A percentile compares a stretch with the other conserved stretches of the same genome.
phyloP scores from a whole-genome alignment of 2,888 invertebrate genomes.

The Amiota mariae region DNA sequence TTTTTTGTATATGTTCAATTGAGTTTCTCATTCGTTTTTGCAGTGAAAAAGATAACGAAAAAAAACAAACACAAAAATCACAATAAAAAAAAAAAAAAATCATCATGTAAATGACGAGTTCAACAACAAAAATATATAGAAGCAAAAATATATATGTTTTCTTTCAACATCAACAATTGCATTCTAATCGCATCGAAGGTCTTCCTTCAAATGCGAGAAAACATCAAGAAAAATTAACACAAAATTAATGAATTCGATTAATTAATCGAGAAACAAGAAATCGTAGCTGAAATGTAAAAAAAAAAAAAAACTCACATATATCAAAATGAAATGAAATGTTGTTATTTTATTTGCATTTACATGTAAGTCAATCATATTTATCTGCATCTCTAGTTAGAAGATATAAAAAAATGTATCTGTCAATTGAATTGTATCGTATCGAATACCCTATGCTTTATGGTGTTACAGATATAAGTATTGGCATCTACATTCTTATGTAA shows the following conservation, averaged over 20 bases:
- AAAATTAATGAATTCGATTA: neutral
- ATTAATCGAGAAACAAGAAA: neutral
- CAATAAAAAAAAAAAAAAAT: neutral
- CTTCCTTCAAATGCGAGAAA: slow-evolving; percentile 36
- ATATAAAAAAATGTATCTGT: neutral
- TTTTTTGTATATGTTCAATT: neutral
- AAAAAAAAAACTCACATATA: too few relatives aligned
- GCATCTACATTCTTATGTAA: too few relatives aligned
- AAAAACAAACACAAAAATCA: neutral
- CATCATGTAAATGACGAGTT: slow-evolving; percentile 15
- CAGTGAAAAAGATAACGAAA: slow-evolving; percentile 15
- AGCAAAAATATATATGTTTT: neutral
- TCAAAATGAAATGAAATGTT: too few relatives aligned
- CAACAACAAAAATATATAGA: slow-evolving; percentile 18
- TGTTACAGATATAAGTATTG: too few relatives aligned
- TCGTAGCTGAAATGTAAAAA: neutral
- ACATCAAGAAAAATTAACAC: neutral
- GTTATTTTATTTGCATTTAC: too few relatives aligned
- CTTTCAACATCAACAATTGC: slow-evolving; percentile 47
- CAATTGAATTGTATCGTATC: too few relatives aligned
- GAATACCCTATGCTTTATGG: too few relatives aligned
- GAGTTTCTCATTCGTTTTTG: slow-evolving; percentile 19
- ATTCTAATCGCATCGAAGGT: slow-evolving; percentile 63
- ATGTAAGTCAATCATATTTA: slow-evolving; percentile 7
- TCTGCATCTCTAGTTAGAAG: neutral